Evolutionary conservation across 1,140 invertebrate species (phyloP), one percentile per base, ranked within the genome.

Genomic region (Bombus waltoni): DNA sequence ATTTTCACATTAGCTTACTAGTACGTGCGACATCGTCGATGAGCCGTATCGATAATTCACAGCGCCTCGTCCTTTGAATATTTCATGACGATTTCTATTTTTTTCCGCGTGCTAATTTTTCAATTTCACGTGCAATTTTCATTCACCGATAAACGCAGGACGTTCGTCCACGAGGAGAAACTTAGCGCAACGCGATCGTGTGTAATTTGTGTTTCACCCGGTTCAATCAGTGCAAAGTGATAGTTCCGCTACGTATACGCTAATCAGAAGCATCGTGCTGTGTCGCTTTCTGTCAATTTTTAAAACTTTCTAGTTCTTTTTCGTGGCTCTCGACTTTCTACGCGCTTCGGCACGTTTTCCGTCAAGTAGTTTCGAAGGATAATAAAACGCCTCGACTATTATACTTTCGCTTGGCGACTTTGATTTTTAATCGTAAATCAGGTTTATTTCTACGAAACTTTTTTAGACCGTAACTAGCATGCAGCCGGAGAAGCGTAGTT

Each of bases 1-100:
- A 83, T 83, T 87, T 83, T 47, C 73, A 83, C 59, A 82, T 32
- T 32, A 8, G 44, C 62, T 62, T 53, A 42, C n/a, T 15, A 68
- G 70, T 28, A 80, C 59, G 65, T 57, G 75, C 74, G 57, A 78
- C 86, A 86, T 86, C 25, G 15, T 25, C 57, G 75, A 65, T 22
- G 75, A 42, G 62, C 38, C 57, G 57, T 78, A 78, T 77, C 75
- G 75, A 77, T 77, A 77, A 79, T 72, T 68, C 80, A 72, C 74
- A 38, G 53, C 62, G 3, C 40, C 9, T 59, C 75, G 57, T 80
- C 62, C 76, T 72, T 81, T 66, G 81, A 81, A 65, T 89, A 88
- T 78, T 88, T 89, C 59, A 86, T 78, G 53, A 32, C 80, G 40
- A 70, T 76, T 86, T 86, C 80, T 89, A 70, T n/a, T 79, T 80